Percentiles rank a stretch among this genome's conserved stretches.
phyloP scores from a whole-genome alignment of 2,797 vertebrate species.

The Clarias fuscus region DNA sequence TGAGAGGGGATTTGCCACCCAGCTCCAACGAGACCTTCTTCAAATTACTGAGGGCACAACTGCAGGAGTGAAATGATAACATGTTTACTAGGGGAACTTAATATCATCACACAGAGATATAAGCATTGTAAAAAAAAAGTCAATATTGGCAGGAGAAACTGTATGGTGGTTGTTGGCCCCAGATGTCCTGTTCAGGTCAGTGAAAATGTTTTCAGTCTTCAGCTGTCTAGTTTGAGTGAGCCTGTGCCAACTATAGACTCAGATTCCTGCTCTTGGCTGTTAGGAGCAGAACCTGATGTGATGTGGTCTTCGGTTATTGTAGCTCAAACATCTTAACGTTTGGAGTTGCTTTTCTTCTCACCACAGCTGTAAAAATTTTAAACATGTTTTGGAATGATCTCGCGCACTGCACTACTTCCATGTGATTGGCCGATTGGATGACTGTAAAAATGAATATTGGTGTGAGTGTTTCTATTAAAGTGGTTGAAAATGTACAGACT shows the following conservation, averaged over 20 bases:
- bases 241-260: neutral
- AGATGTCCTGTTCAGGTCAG: neutral
- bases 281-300: neutral
- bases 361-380: neutral
- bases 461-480: neutral
- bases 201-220: neutral
- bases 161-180: neutral
- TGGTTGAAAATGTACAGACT: neutral
- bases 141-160: neutral
- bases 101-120: neutral
- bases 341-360: neutral
- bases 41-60: constrained; percentile 91
- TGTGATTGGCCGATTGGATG: neutral
- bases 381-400: neutral
- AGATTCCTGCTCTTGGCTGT: neutral
- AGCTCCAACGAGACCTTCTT: constrained; percentile 97
- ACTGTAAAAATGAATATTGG: neutral
- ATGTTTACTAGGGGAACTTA: neutral
- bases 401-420: neutral
- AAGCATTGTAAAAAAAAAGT: neutral
- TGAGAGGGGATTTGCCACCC: constrained; percentile 94
- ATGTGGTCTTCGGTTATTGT: neutral
- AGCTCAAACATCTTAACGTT: neutral
- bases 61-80: constrained; percentile 57
- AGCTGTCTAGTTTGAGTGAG: neutral